Base-by-base conservation (phyloP, 2,888 invertebrate species). In the Ichneumoninae sp. region DNA sequence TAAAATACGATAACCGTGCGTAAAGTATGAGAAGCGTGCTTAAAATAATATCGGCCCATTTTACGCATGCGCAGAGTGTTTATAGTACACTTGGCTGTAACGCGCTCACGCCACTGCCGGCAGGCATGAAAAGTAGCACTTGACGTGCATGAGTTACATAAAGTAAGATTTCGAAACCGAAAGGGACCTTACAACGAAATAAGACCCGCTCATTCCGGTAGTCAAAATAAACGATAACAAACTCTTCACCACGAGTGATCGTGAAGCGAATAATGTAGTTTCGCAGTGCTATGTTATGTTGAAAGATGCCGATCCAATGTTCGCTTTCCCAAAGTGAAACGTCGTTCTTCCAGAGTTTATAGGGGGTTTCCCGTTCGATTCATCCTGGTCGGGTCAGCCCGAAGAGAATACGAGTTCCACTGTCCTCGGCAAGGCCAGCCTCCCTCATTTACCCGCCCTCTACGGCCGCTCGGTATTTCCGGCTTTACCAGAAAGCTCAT, bases 331-430 rank as follows among this genome's bases (percentile, higher is more conserved):
- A 30, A 60, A 13, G 13, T 16, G 60, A 60, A 26, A 19, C 54
- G 3, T 33, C 52, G 6, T 50, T 50, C 30, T 50, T 50, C 8
- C 47, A 30, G 26, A 62, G 62, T 62, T 16, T 33, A 62, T 33
- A 33, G 62, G 33, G 40, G 40, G 33, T 13, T 30, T 62, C 30
- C 66, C 80, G 33, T 62, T 72, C 80, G 77, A 80, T 75, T 84
- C 68, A 78, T 84, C 78, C 50, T n/a, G 62, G 69, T 70, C 70
- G 72, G 74, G 78, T 81, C 77, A 75, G 78, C 75, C 40, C 62
- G 68, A 72, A 62, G 69, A 68, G 77, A 47, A 77, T 77, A 54
- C 74, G 71, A 68, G 19, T 50, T 30, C 60, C 40, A n/a, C 10
- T 10, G 8, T 57, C 22, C 68, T 26, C 57, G 60, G 68, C 66